These are phyloP conservation scores for Falco columbarius DNA, from an alignment of 2,797 vertebrate genomes.

Conservation along the genomic window DNA sequence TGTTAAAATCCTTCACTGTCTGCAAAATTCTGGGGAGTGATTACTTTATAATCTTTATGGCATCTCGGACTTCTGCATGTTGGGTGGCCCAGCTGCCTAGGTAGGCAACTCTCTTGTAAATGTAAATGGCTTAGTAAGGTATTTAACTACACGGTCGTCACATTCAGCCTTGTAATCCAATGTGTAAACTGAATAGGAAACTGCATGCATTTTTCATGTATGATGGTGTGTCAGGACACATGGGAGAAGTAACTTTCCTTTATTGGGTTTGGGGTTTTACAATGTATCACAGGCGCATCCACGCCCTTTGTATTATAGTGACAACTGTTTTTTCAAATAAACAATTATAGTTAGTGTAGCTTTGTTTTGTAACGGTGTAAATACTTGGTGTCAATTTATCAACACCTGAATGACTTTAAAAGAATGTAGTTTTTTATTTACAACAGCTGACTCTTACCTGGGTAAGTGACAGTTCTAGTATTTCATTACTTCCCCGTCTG, in stretches of 20 bases:
- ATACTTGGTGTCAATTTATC: not conserved
- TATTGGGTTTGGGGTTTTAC: not conserved
- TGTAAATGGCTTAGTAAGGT: not conserved
- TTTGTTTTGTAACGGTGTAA: not conserved
- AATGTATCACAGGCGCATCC: not conserved
- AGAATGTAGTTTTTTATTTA: conserved; percentile 38
- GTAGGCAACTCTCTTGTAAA: not conserved
- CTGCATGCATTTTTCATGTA: conserved; percentile 12
- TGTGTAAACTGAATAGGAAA: not conserved
- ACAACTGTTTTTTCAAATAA: not conserved
- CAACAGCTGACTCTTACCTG: conserved; percentile 2
- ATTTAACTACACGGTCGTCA: not conserved
- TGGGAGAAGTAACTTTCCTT: not conserved
- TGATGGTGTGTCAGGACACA: not conserved
- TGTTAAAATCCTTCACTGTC: not conserved
- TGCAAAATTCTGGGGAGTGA: not conserved
- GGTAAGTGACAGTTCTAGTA: conserved; percentile 25
- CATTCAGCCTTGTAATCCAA: not conserved
- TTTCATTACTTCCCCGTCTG: conserved; percentile 48
- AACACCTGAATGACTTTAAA: not conserved
- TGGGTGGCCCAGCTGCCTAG: not conserved
- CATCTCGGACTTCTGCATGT: not conserved
- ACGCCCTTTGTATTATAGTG: not conserved
- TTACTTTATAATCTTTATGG: not conserved
- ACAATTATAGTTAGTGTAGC: not conserved